Percentiles rank a stretch among this genome's conserved stretches.
Evolutionary conservation across 2,797 vertebrate species (phyloP).

Genomic region (Rhyacichthys aspro): DNA sequence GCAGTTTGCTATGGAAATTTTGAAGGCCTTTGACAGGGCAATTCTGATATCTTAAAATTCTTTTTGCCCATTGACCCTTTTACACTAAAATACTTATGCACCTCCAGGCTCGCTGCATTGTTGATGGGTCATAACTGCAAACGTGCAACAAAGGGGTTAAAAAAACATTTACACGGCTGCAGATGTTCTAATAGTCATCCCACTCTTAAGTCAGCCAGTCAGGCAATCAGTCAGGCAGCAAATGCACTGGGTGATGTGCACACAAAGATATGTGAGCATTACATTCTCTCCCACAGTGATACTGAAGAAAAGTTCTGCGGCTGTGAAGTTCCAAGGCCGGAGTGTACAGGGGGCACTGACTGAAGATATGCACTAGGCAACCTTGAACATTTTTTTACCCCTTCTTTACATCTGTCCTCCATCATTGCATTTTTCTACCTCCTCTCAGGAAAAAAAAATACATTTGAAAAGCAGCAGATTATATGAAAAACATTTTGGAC

Average conservation of each 20-base stretch:
- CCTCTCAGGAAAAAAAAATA: conserved; percentile 61
- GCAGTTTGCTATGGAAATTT: conserved; percentile 52
- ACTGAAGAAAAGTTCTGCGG: conserved; percentile 61
- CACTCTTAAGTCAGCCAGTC: conserved; percentile 44
- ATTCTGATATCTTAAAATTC: conserved; percentile 51
- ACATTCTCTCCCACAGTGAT: conserved; percentile 68
- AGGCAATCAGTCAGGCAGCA: conserved; percentile 62
- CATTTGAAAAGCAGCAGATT: conserved; percentile 78
- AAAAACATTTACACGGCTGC: conserved; percentile 49
- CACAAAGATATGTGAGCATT: conserved; percentile 68
- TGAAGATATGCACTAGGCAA: conserved; percentile 73
- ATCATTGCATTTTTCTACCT: conserved; percentile 61
- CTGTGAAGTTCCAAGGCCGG: conserved; percentile 74
- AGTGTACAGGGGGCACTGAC: conserved; percentile 57
- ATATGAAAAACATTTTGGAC: conserved; percentile 77
- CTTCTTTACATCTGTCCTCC: conserved; percentile 58
- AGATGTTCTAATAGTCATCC: conserved; percentile 70
- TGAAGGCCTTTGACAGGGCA: conserved; percentile 48
- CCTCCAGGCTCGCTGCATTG: conserved; percentile 30
- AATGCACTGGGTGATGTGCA: conserved; percentile 58
- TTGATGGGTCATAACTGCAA: conserved; percentile 37
- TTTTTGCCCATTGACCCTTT: conserved; percentile 39
- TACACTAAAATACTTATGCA: conserved; percentile 29
- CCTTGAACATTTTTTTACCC: conserved; percentile 65
- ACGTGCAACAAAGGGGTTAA: conserved; percentile 54